Conservation (phyloP, 2,888 invertebrate species). For the Platycheirus rosarum region DNA sequence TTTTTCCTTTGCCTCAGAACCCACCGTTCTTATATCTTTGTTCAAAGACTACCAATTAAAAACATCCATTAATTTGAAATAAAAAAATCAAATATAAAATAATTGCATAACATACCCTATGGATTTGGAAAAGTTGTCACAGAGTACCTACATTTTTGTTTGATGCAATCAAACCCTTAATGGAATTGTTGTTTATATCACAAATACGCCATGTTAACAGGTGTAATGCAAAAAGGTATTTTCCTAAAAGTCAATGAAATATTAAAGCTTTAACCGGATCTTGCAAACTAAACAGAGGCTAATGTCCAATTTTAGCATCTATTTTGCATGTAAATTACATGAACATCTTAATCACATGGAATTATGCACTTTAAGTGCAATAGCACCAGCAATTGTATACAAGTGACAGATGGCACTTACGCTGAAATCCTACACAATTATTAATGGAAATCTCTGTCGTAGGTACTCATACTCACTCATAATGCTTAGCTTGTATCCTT, state of each 20-base stretch:
- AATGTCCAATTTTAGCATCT: neutral
- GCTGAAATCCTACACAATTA: constrained; percentile 19
- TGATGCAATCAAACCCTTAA: too few relatives aligned
- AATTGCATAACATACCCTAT: neutral
- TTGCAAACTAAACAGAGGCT: constrained; percentile 31
- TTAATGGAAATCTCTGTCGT: constrained; percentile 6
- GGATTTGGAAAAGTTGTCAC: too few relatives aligned
- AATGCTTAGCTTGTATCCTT: constrained; percentile 15
- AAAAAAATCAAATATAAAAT: too few relatives aligned
- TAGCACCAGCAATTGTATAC: neutral
- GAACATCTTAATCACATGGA: constrained; percentile 18
- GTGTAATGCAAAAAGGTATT: constrained; percentile 28
- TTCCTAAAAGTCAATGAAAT: constrained; percentile 53
- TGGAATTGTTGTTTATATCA: too few relatives aligned
- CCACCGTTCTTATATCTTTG: too few relatives aligned
- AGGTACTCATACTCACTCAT: neutral
- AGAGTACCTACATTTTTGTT: too few relatives aligned
- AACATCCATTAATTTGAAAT: too few relatives aligned
- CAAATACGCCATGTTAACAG: constrained; percentile 37
- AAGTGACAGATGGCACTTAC: constrained; percentile 34
- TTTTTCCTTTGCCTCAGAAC: too few relatives aligned
- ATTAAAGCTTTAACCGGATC: constrained; percentile 44
- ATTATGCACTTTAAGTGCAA: neutral
- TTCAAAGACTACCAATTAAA: too few relatives aligned
- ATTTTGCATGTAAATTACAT: constrained; percentile 8